A percentile compares a stretch with the other conserved stretches of the same genome.
Conservation (phyloP, 2,113 vertebrate genomes). For the Poeciliopsis turrubarensis region DNA sequence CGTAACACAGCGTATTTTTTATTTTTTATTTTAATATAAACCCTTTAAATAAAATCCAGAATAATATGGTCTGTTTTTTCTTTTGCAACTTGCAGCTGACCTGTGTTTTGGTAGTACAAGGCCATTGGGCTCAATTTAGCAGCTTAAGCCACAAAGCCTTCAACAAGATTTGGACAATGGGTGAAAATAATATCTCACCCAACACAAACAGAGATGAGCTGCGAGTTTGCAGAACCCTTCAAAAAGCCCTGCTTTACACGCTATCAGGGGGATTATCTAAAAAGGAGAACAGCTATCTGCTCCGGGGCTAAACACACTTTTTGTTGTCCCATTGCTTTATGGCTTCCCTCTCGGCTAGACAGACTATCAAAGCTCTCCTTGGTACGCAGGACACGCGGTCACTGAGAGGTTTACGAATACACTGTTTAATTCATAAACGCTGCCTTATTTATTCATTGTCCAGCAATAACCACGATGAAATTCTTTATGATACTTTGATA, state of each 20-base stretch:
- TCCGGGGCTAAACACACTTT: slow-evolving; percentile 57
- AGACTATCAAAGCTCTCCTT: slow-evolving; percentile 48
- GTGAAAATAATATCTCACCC: slow-evolving; percentile 72
- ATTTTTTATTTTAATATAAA: no score
- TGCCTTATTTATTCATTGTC: slow-evolving; percentile 45
- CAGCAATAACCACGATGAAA: slow-evolving; percentile 10
- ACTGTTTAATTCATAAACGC: slow-evolving; percentile 10
- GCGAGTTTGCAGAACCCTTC: slow-evolving; percentile 44
- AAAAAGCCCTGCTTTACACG: slow-evolving; percentile 27
- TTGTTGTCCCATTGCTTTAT: slow-evolving; percentile 68
- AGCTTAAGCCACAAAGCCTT: slow-evolving; percentile 45
- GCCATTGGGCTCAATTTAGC: slow-evolving; percentile 39
- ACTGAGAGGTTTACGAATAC: slow-evolving; percentile 37
- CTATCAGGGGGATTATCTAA: slow-evolving; percentile 70
- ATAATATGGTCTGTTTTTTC: neutral
- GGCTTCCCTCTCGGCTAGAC: slow-evolving; percentile 51
- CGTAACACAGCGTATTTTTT: neutral
- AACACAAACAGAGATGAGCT: slow-evolving; percentile 70
- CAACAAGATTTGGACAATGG: slow-evolving; percentile 55
- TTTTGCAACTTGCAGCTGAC: slow-evolving; percentile 45
- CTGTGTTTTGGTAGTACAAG: slow-evolving; percentile 39
- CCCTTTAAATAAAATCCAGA: neutral
- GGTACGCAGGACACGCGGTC: slow-evolving; percentile 42
- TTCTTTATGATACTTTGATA: neutral
- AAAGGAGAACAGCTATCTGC: slow-evolving; percentile 53